Base-by-base conservation (phyloP, 2,888 invertebrate genomes). In the Lomographa bimaculata region DNA sequence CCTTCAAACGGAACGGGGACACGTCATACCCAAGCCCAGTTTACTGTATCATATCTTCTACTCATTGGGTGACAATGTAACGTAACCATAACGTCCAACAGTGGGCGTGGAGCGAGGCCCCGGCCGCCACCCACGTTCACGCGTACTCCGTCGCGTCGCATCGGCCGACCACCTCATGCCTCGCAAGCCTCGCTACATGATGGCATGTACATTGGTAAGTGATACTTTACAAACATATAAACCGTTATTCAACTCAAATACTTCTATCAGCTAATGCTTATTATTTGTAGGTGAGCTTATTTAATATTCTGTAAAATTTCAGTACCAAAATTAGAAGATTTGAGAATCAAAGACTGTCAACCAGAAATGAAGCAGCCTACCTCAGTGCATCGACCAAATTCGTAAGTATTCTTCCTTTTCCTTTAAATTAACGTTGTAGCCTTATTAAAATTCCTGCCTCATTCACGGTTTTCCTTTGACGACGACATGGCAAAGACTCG, bases 91-190 rank as follows among this genome's bases (percentile, higher is more conserved):
- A 36, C 36, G 33, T 39, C 21, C 41, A 46, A 21, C 23, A 93
- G 94, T 69, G 93, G 93, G 14, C 87, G 94, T 50, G 92, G 92
- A 3, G 72, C 89, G 36, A 79, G 92, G 11, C 81, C 84, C 30
- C 71, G 87, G 33, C 92, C 93, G 30, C 94, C 94, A 42, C 94
- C 95, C 24, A 89, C 92, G 45, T 95, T 96, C 79, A 94, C 94
- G 35, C 90, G 96, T 54, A 93, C 94, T 5, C 95, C 95, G 24
- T 95, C 95, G 57, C 91, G 95, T 42, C 91, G 95, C 50, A 94
- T 93, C 67, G 92, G 93, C 47, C 90, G 95, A 41, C 91, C 93
- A 18, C 41, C 67, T 9, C 81, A 80, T 55, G 62, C 71, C 25
- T 78, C 81, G 7, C 83, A 82, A 57, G 62, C 75, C 29, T 84